These are phyloP conservation scores for Sphenopsis melanotis DNA, from an alignment of 2,797 vertebrate species.

Conservation along the genomic window DNA sequence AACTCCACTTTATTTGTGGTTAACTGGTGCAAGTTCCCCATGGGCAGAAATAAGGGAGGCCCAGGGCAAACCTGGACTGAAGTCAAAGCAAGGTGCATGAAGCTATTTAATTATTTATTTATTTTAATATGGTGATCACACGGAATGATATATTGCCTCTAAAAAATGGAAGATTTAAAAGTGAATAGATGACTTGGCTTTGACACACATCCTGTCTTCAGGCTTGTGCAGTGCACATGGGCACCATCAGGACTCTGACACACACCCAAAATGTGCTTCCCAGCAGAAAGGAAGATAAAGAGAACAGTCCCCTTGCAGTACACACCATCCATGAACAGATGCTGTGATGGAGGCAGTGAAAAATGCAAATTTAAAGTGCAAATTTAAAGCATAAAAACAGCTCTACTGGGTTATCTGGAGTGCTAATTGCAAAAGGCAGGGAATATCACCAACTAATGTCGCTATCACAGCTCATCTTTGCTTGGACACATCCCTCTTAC, in stretches of 20 bases:
- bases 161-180: not conserved
- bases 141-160: not conserved
- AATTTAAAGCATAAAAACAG: not conserved
- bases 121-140: not conserved
- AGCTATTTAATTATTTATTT: no score
- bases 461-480: not conserved
- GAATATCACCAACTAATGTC: not conserved
- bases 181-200: not conserved
- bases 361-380: not conserved
- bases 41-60: not conserved
- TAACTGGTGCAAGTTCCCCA: not conserved
- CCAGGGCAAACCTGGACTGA: not conserved
- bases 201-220: not conserved
- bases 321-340: not conserved
- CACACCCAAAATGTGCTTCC: not conserved
- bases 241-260: not conserved
- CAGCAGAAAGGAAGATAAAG: not conserved
- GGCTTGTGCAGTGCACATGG: rapidly evolving
- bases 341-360: not conserved
- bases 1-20: not conserved
- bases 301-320: not conserved
- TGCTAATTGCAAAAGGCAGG: not conserved
- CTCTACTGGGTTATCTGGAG: not conserved
- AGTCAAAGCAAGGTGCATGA: not conserved
- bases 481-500: not conserved